These are phyloP conservation scores for Pocillopora grandis DNA, from an alignment of 92 coral and sea anemone species.

Conservation along the genomic window DNA sequence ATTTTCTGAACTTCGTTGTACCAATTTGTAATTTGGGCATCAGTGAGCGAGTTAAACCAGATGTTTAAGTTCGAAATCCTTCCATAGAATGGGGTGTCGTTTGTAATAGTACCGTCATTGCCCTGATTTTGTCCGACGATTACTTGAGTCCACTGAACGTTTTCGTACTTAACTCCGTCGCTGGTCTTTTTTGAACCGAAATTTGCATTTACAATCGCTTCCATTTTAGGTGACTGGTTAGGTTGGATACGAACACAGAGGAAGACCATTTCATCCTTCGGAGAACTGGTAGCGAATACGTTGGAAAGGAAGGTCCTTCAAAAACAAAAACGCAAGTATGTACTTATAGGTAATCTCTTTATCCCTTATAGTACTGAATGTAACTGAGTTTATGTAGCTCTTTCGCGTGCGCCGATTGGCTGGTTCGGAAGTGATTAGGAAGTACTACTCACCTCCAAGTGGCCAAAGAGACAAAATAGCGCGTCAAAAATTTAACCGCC, in stretches of 20 bases:
- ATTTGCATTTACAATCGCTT: conserved; percentile 13
- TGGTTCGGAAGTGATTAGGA: no score
- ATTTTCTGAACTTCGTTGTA: not conserved
- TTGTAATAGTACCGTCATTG: no score
- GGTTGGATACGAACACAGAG: not conserved
- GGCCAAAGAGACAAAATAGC: no score
- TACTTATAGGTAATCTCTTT: no score
- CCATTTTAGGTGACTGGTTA: not conserved
- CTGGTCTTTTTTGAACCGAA: not conserved
- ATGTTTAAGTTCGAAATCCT: not conserved
- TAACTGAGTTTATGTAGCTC: no score
- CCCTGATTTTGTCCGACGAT: not conserved
- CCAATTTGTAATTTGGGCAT: not conserved
- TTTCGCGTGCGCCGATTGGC: no score
- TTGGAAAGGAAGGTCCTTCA: not conserved
- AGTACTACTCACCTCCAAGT: no score
- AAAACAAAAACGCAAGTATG: not conserved
- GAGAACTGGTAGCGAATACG: not conserved
- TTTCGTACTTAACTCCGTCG: not conserved
- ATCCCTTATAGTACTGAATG: no score
- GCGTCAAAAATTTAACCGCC: no score
- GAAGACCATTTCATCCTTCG: not conserved
- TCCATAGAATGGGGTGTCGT: not conserved
- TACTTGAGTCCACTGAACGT: not conserved
- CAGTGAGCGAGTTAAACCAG: not conserved